Evolutionary conservation across 2,797 vertebrate genomes (phyloP).

Genomic region (Sus cebifrons): DNA sequence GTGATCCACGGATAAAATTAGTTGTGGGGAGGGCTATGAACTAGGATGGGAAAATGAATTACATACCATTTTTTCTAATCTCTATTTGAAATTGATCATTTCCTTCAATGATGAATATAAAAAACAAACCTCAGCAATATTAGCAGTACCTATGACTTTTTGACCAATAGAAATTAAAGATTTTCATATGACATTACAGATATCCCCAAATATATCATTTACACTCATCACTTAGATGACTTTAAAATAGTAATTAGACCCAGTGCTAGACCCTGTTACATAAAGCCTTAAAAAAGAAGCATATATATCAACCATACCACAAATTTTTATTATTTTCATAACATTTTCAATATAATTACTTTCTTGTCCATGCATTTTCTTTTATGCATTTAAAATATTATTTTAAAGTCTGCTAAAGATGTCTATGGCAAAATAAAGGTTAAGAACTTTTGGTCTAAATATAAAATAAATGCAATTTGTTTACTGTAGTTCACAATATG

Average conservation of each 20-base stretch:
- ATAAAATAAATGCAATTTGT: not conserved
- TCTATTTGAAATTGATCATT: not conserved
- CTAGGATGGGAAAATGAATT: not conserved
- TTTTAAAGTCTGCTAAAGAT: not conserved
- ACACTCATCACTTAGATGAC: not conserved
- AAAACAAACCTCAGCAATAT: not conserved
- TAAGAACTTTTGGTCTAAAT: not conserved
- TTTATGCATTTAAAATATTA: not conserved
- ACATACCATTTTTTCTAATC: not conserved
- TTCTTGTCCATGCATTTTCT: not conserved
- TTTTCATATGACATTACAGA: not conserved
- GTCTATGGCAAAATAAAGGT: not conserved
- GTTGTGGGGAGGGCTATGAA: not conserved
- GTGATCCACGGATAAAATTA: not conserved
- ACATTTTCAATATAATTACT: not conserved
- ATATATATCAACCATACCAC: not conserved
- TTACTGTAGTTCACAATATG: not conserved
- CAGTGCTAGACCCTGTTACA: not conserved
- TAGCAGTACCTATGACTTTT: not conserved
- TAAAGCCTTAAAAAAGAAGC: conserved; percentile 5
- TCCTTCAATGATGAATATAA: not conserved
- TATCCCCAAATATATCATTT: not conserved
- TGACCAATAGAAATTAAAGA: conserved; percentile 40
- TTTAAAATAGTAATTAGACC: not conserved
- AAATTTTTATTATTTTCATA: conserved; percentile 11